Percentiles rank a stretch among this genome's conserved stretches.
These are phyloP conservation scores for Proisotoma minuta DNA, from an alignment of 2,888 invertebrate genomes.

Conservation along the genomic window DNA sequence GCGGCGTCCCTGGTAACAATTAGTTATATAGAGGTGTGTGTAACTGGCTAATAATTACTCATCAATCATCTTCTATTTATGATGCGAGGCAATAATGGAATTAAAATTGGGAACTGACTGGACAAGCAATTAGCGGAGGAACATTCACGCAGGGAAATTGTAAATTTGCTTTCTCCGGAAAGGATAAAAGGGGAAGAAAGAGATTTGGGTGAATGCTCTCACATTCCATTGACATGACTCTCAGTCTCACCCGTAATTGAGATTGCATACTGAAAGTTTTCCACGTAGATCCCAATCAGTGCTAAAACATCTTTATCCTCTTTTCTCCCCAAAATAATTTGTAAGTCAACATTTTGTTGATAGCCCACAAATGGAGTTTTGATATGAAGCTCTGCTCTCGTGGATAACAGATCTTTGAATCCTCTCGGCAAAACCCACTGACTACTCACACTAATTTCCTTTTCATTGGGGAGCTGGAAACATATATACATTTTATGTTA, in stretches of 20 bases:
- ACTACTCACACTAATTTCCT: slow-evolving; percentile 43
- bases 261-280: slow-evolving; percentile 43
- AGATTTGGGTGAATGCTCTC: no score
- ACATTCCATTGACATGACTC: no score
- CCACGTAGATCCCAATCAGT: slow-evolving; percentile 43
- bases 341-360: slow-evolving; percentile 42
- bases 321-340: slow-evolving; percentile 43
- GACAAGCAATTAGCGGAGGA: no score
- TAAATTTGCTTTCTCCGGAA: no score
- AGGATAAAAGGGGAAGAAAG: no score
- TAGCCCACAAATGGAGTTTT: slow-evolving; percentile 46
- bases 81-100: not conserved
- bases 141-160: no score
- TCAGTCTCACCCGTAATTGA: slow-evolving; percentile 46
- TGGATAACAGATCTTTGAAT: slow-evolving; percentile 41
- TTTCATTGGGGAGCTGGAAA: slow-evolving; percentile 39
- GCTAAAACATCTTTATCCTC: slow-evolving; percentile 46
- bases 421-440: slow-evolving; percentile 43
- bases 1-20: slow-evolving; percentile 39
- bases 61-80: slow-evolving; percentile 4
- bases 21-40: not conserved
- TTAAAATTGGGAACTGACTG: no score
- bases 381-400: slow-evolving; percentile 42
- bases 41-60: slow-evolving; percentile 4
- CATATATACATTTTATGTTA: not conserved